These are phyloP conservation scores for Coregonus clupeaformis DNA, from an alignment of 2,113 vertebrate genomes.

Conservation along the genomic window DNA sequence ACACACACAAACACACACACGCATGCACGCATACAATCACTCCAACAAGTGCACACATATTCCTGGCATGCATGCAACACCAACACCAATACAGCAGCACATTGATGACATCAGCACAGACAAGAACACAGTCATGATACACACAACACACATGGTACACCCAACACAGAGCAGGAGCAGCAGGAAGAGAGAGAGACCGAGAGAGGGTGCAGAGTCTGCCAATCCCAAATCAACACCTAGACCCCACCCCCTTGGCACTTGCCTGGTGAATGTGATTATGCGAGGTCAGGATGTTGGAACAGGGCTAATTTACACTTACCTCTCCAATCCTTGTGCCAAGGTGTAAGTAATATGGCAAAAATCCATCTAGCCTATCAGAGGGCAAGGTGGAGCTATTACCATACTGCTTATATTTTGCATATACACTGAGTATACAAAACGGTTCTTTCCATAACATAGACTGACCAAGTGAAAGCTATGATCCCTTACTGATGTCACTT, in stretches of 20 bases:
- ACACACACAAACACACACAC: slow-evolving; percentile 14
- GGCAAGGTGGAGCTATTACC: not conserved
- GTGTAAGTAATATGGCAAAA: not conserved
- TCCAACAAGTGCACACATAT: slow-evolving; percentile 7
- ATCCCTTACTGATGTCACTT: too few relatives aligned
- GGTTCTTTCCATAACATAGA: too few relatives aligned
- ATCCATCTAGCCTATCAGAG: not conserved
- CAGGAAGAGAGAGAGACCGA: slow-evolving; percentile 18
- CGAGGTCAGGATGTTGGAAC: too few relatives aligned
- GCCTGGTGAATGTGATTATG: too few relatives aligned
- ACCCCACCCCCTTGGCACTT: not conserved
- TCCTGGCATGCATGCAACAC: slow-evolving; percentile 20
- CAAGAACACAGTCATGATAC: slow-evolving; percentile 47
- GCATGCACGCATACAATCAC: slow-evolving; percentile 4
- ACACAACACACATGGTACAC: not conserved
- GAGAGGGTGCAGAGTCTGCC: slow-evolving; percentile 12
- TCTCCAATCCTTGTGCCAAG: too few relatives aligned
- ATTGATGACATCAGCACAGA: slow-evolving; percentile 22
- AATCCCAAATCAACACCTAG: slow-evolving; percentile 24
- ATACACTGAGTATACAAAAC: too few relatives aligned
- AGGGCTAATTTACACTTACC: too few relatives aligned
- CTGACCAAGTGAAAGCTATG: too few relatives aligned
- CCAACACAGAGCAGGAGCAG: slow-evolving; percentile 29
- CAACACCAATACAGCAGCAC: slow-evolving; percentile 33
- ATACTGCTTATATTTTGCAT: too few relatives aligned